Evolutionary conservation across 2,113 vertebrate species (phyloP).

Genomic region (Opisthocomus hoazin): DNA sequence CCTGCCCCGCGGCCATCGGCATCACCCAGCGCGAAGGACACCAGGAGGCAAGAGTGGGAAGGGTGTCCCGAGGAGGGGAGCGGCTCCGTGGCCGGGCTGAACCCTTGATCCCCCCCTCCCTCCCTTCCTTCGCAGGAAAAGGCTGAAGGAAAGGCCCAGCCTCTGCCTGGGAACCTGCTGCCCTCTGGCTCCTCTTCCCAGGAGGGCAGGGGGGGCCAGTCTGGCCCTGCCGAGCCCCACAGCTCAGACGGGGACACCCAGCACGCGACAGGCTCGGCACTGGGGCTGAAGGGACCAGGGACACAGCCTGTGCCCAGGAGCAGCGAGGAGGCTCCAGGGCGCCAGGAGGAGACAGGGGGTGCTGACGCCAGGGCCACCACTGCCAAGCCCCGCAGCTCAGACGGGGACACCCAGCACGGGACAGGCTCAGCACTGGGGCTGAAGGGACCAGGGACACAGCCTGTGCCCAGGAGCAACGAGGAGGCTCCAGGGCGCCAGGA

Average conservation of each 20-base stretch:
- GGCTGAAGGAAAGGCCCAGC: slow-evolving; percentile 42
- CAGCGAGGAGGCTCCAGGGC: background rate
- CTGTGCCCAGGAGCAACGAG: no score
- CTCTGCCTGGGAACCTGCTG: background rate
- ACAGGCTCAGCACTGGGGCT: background rate
- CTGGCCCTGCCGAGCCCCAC: background rate
- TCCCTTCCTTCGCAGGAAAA: slow-evolving; percentile 30
- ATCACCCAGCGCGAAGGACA: background rate
- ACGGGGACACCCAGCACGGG: rapidly evolving
- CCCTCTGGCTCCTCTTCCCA: background rate
- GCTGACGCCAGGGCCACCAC: background rate
- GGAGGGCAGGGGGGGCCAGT: background rate
- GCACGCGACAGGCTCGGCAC: rapidly evolving
- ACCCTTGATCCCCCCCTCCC: background rate
- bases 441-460: background rate
- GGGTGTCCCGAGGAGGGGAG: background rate
- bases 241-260: background rate
- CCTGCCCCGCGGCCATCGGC: background rate
- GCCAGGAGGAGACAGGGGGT: no score
- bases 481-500: no score
- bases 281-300: background rate
- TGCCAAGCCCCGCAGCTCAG: background rate
- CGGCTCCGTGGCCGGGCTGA: background rate
- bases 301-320: background rate
- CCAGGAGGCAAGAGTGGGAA: background rate